phyloP scores from a whole-genome alignment of 1,140 invertebrate species.

The Globodera rostochiensis region DNA sequence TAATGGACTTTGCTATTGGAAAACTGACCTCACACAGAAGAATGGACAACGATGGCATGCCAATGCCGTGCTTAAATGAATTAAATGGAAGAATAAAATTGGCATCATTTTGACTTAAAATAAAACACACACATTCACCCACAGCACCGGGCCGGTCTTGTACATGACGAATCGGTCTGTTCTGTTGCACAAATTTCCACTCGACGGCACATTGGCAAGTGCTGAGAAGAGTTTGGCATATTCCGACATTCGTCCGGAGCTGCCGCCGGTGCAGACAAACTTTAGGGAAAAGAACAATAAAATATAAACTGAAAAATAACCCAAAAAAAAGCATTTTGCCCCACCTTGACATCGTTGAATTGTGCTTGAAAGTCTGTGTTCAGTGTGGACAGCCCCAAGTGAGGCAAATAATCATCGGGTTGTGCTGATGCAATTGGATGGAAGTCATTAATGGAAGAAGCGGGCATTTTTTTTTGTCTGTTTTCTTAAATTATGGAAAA shows the following conservation, averaged over 20 bases:
- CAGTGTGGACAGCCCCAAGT: slow-evolving; percentile 47
- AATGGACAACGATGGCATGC: slow-evolving; percentile 86
- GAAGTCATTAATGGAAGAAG: background rate
- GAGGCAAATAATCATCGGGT: slow-evolving; percentile 48
- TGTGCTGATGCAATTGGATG: background rate
- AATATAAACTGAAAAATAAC: slow-evolving; percentile 7
- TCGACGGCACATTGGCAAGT: slow-evolving; percentile 84
- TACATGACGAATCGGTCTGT: slow-evolving; percentile 92
- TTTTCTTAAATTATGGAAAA: no score
- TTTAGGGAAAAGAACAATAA: slow-evolving; percentile 67
- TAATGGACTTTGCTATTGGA: background rate
- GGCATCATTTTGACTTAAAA: background rate
- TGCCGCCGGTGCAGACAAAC: slow-evolving; percentile 98
- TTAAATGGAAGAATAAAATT: slow-evolving; percentile 64
- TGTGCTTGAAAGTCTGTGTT: slow-evolving; percentile 31
- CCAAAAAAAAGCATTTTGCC: slow-evolving; percentile 16
- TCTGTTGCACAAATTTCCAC: slow-evolving; percentile 84
- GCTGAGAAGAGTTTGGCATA: slow-evolving; percentile 87
- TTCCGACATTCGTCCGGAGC: slow-evolving; percentile 86
- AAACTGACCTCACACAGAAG: slow-evolving; percentile 81
- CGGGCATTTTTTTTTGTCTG: background rate
- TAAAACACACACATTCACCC: slow-evolving; percentile 79
- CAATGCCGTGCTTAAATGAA: slow-evolving; percentile 82
- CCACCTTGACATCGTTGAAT: slow-evolving; percentile 49
- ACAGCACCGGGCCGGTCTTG: slow-evolving; percentile 91